Conservation (phyloP, 2,888 invertebrate genomes). For the Hypercompe scribonia region DNA sequence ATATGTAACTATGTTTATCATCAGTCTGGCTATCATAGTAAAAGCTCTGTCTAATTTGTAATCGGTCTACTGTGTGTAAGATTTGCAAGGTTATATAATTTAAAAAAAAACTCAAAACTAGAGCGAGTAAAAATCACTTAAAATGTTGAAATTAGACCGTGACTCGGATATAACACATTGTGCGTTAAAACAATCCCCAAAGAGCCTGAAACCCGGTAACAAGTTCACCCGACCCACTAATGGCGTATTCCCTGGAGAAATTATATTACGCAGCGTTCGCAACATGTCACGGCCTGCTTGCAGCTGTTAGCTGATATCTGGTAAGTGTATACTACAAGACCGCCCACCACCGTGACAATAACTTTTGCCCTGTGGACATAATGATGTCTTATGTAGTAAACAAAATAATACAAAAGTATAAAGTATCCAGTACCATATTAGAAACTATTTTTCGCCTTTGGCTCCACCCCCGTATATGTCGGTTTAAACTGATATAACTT, state of each 20-base stretch:
- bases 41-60: neutral
- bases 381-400: neutral
- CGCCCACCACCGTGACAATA: neutral
- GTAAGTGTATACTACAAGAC: neutral
- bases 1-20: too few relatives aligned
- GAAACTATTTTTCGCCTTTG: too few relatives aligned
- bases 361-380: neutral
- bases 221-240: constrained; percentile 1
- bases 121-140: neutral
- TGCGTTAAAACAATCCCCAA: neutral
- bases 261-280: constrained; percentile 6
- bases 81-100: neutral
- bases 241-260: constrained; percentile 6
- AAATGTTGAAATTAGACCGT: neutral
- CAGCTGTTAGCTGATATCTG: neutral
- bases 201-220: neutral
- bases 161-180: neutral
- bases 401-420: neutral
- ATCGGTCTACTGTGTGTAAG: neutral
- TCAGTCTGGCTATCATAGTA: too few relatives aligned
- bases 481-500: too few relatives aligned
- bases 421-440: too few relatives aligned
- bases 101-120: neutral
- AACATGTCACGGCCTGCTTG: neutral
- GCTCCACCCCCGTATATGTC: too few relatives aligned